Base-by-base conservation (phyloP, 2,888 invertebrate species). In the Agrilus biguttatus region DNA sequence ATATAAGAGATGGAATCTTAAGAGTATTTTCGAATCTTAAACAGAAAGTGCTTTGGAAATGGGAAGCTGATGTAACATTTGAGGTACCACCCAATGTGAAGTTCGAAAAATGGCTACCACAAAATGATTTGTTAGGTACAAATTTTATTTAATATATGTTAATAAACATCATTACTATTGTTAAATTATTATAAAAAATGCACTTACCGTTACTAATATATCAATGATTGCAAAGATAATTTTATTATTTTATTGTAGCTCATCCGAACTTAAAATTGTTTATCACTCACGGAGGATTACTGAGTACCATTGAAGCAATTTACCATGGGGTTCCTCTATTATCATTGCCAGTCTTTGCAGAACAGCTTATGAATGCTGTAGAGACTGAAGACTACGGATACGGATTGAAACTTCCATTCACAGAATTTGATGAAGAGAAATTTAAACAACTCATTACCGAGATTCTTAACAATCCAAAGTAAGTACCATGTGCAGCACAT, bases 1-100 rank as follows among this genome's bases (percentile, higher is more conserved):
- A 72, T 3, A 73, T 70, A 47, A 62, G 68, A 19, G 58, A 68
- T 13, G 70, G 66, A 2, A 69, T 83, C 23, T 59, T 74, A 10
- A 72, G 73, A 44, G 72, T 71, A 2, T 74, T 83, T 41, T 62
- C 69, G 1, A 69, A 67, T 47, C 52, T 80, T 0, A 77, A 78
- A 47, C 74, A 63, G 36, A 61, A 58, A 32, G 63, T 75, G 19
- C 51, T 75, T 8, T 62, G 74, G 55, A 74, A 74, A 55, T 74
- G 69, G 64, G 74, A 74, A 47, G 59, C 60, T 2, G 62, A 62
- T 2, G 50, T 57, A 21, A 51, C 66, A 32, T 54, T 60, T 2
- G 57, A 55, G 14, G 54, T 63, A 50, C 64, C 66, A 2, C 45
- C 53, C 12, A 69, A 70, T 49, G 60, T 74, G 0, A 60, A 60